A percentile compares a stretch with the other conserved stretches of the same genome.
These are phyloP conservation scores for Garra rufa DNA, from an alignment of 2,113 vertebrate species.

Conservation along the genomic window DNA sequence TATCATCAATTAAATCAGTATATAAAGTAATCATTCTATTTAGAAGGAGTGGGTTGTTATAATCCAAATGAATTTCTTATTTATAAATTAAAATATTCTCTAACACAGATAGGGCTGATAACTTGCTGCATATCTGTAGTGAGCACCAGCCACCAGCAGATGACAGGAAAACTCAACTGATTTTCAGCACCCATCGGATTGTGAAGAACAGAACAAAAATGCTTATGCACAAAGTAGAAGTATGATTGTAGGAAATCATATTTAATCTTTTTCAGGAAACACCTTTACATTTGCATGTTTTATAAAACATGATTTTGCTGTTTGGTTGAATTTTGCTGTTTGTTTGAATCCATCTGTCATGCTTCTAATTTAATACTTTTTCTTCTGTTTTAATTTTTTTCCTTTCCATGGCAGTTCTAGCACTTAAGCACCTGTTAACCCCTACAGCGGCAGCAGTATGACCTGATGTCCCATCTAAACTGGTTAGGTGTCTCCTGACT, in stretches of 20 bases:
- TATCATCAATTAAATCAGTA: too few species aligned
- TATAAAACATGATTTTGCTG: background rate
- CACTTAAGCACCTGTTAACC: background rate
- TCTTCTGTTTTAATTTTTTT: background rate
- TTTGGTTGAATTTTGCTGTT: background rate
- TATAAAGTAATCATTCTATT: too few species aligned
- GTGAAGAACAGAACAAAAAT: background rate
- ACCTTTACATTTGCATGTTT: background rate
- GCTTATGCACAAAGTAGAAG: too few species aligned
- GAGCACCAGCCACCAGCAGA: conserved; percentile 46
- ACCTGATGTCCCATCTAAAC: background rate
- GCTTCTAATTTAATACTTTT: background rate
- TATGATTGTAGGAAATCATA: background rate
- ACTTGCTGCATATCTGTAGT: background rate
- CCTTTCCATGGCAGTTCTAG: background rate
- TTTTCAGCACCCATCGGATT: background rate
- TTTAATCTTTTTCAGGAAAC: background rate
- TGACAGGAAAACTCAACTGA: conserved; percentile 55
- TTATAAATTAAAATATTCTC: background rate
- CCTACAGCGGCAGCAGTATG: background rate
- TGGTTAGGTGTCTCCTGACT: background rate
- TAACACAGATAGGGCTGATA: background rate
- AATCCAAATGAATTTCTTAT: background rate
- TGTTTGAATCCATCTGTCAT: background rate
- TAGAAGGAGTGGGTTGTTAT: background rate